phyloP scores from a whole-genome alignment of 1,140 invertebrate genomes.

The Ceratina japonica region DNA sequence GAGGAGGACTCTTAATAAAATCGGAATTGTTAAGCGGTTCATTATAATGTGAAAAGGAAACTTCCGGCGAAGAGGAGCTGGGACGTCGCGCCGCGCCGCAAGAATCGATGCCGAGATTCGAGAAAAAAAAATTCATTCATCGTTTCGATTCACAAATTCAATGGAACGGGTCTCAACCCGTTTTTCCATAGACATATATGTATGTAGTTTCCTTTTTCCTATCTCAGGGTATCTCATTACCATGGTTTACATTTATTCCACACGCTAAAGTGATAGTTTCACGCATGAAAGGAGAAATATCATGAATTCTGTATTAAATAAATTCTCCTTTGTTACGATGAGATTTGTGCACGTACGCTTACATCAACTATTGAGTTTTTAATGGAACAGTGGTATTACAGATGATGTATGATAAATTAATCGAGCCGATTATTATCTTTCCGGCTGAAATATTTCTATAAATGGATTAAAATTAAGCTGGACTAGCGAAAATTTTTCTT shows the following conservation, averaged over 20 bases:
- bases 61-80: not conserved
- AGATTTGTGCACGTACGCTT: not conserved
- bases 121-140: too few relatives aligned
- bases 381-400: not conserved
- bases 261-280: too few relatives aligned
- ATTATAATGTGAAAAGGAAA: conserved; percentile 62
- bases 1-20: conserved; percentile 61
- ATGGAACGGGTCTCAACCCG: not conserved
- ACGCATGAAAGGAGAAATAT: too few relatives aligned
- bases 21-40: conserved; percentile 66
- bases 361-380: not conserved
- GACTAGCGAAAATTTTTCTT: not conserved
- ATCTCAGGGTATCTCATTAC: too few relatives aligned
- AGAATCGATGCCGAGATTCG: not conserved
- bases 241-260: too few relatives aligned
- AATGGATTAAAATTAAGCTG: not conserved
- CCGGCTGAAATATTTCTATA: not conserved
- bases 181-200: not conserved
- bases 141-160: conserved; percentile 2
- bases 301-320: not conserved
- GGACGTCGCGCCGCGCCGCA: too few relatives aligned
- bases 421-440: not conserved
- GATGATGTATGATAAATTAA: not conserved
- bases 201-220: too few relatives aligned
- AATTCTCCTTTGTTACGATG: not conserved